Evolutionary conservation across 2,888 invertebrate species (phyloP).

Genomic region (Oxystoma pomonae): DNA sequence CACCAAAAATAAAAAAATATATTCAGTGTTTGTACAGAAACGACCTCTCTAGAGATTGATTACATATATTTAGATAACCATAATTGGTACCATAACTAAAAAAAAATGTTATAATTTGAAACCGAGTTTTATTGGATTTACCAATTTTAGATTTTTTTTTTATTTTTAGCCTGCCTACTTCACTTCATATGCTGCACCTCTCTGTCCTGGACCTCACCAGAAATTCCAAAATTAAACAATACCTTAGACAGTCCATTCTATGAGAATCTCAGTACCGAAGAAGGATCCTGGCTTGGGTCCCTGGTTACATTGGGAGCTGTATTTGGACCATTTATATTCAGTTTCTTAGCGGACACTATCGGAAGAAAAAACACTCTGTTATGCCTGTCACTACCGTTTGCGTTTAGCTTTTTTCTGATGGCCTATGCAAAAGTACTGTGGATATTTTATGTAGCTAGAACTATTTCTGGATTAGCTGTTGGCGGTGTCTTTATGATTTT

Average conservation of each 20-base stretch:
- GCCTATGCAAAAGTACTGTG: constrained; percentile 51
- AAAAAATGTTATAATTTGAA: too few relatives aligned
- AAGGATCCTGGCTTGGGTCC: constrained; percentile 50
- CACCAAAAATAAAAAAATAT: too few relatives aligned
- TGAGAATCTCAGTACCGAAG: constrained; percentile 20
- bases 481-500: constrained; percentile 69
- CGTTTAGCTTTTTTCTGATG: constrained; percentile 68
- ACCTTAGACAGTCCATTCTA: constrained; percentile 42
- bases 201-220: constrained; percentile 46
- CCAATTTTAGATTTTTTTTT: constrained; percentile 3
- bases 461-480: constrained; percentile 61
- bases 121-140: neutral
- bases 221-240: constrained; percentile 23
- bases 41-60: too few relatives aligned
- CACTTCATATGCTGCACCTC: constrained; percentile 21
- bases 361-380: constrained; percentile 66
- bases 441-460: constrained; percentile 56
- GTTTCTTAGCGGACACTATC: constrained; percentile 59
- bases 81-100: too few relatives aligned
- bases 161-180: constrained; percentile 14
- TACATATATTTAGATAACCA: too few relatives aligned
- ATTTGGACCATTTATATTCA: constrained; percentile 63
- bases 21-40: too few relatives aligned
- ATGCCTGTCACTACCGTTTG: constrained; percentile 55
- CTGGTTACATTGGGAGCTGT: constrained; percentile 44